A percentile compares a stretch with the other conserved stretches of the same genome.
Evolutionary conservation across 2,888 invertebrate species (phyloP).

Genomic region (Sinelater perroti): DNA sequence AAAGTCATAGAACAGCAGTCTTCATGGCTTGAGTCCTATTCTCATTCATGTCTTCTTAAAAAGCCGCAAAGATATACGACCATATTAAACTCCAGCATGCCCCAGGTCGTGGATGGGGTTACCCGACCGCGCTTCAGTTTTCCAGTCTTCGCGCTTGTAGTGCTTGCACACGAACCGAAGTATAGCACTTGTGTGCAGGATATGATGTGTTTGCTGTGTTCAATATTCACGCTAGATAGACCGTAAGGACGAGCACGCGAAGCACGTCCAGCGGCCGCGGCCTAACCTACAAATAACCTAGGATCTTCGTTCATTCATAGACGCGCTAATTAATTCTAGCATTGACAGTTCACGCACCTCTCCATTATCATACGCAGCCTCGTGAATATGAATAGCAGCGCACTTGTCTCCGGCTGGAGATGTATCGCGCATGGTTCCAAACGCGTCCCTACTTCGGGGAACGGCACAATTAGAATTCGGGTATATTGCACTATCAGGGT

Average conservation of each 20-base stretch:
- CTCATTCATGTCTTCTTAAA: too few relatives aligned
- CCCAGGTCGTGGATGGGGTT: too few relatives aligned
- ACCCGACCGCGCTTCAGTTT: too few relatives aligned
- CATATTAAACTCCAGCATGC: too few relatives aligned
- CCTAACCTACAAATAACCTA: slow-evolving; percentile 28
- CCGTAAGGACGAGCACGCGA: slow-evolving; percentile 22
- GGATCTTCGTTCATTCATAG: slow-evolving; percentile 33
- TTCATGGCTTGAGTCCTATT: too few relatives aligned
- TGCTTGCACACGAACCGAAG: slow-evolving; percentile 11
- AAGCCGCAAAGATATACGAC: too few relatives aligned
- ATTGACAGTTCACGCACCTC: slow-evolving; percentile 31
- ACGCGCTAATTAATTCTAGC: slow-evolving; percentile 32
- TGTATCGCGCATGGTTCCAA: slow-evolving; percentile 11
- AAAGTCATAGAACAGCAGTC: too few relatives aligned
- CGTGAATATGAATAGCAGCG: slow-evolving; percentile 24
- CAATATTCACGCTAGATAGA: slow-evolving; percentile 24
- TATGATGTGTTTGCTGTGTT: slow-evolving; percentile 21
- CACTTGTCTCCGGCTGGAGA: slow-evolving; percentile 10
- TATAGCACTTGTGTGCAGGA: slow-evolving; percentile 13
- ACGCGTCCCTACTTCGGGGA: slow-evolving; percentile 25
- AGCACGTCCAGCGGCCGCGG: slow-evolving; percentile 23
- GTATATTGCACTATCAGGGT: slow-evolving; percentile 37
- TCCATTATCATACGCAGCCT: slow-evolving; percentile 18
- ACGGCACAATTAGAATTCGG: slow-evolving; percentile 30
- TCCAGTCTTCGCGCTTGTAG: too few relatives aligned